Base-by-base conservation (phyloP, 2,888 invertebrate species). In the Charanyca ferruginea region DNA sequence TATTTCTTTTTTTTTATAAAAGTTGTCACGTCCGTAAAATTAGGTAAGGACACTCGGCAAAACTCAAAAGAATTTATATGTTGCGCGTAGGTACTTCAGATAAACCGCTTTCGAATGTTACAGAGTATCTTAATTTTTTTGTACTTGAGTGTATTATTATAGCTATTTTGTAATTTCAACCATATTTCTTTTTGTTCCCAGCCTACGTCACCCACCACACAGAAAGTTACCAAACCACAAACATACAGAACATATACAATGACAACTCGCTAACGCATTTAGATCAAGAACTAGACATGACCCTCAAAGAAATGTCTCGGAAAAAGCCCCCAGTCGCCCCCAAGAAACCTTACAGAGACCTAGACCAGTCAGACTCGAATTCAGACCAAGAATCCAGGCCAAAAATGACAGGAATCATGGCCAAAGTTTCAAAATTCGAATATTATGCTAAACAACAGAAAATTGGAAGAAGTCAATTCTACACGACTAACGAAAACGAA, bases 351-450 rank as follows among this genome's bases (percentile, higher is more conserved):
- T 96, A 96, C 61, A 86, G 93, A 77, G 96, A 96, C 58, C 90
- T 96, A 11, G 96, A 93, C 57, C 91, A 91, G 68, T 93, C 90
- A 22, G 95, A 93, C 69, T 94, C 94, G 0, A 96, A 91, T 79
- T 96, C 96, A 16, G 96, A 96, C 80, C 91, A 93, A 67, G 94
- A 95, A 79, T 80, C 87, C 0, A 90, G 85, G 61, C 93, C 94
- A 0, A 95, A 93, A 87, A 91, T 95, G 64, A 90, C 94, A 16
- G 94, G 94, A 65, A 97, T 98, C 41, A 96, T 97, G 93, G 97
- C 97, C 51, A 98, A 98, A 94, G 97, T 98, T 2, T 97, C 97
- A 0, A 97, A 98, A 89, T 98, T 98, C 91, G 98, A 98, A 88
- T 97, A 97, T 87, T 96, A 98, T 76, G 97, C 98, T 1, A 97